phyloP scores from a whole-genome alignment of 1,140 invertebrate species.

The Amphibalanus amphitrite region DNA sequence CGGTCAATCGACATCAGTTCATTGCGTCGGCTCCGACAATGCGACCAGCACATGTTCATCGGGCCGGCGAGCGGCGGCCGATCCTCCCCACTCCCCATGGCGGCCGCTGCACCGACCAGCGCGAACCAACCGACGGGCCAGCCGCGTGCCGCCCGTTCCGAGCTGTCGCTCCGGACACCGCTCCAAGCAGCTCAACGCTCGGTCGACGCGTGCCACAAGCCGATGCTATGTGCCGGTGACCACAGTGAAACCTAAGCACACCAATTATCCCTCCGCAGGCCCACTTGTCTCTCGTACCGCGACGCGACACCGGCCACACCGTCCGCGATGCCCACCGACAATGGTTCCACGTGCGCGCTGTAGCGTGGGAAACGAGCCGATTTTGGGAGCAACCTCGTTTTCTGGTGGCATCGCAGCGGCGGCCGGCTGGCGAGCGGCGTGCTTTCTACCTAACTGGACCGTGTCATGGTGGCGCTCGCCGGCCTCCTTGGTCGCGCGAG shows the following conservation, averaged over 20 bases:
- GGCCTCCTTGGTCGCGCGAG: not conserved
- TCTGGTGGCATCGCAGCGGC: not conserved
- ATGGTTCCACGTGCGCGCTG: not conserved
- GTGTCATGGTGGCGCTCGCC: not conserved
- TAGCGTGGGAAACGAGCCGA: not conserved
- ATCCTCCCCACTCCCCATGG: too few species aligned
- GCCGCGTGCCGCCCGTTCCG: too few species aligned
- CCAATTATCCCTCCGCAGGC: not conserved
- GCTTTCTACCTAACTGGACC: constrained; percentile 1
- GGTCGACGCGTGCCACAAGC: too few species aligned
- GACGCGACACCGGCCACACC: not conserved
- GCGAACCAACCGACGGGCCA: too few species aligned
- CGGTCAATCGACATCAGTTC: too few species aligned
- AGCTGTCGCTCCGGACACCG: not conserved
- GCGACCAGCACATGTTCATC: too few species aligned
- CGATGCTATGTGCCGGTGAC: not conserved
- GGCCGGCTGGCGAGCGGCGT: not conserved
- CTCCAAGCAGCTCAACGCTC: too few species aligned
- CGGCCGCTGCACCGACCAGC: too few species aligned
- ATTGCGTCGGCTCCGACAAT: too few species aligned
- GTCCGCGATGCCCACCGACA: not conserved
- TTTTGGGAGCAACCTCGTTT: not conserved
- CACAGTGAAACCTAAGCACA: not conserved
- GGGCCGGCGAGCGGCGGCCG: too few species aligned
- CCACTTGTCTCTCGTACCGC: not conserved